phyloP scores from a whole-genome alignment of 2,797 vertebrate species.

The Rachycentron canadum region DNA sequence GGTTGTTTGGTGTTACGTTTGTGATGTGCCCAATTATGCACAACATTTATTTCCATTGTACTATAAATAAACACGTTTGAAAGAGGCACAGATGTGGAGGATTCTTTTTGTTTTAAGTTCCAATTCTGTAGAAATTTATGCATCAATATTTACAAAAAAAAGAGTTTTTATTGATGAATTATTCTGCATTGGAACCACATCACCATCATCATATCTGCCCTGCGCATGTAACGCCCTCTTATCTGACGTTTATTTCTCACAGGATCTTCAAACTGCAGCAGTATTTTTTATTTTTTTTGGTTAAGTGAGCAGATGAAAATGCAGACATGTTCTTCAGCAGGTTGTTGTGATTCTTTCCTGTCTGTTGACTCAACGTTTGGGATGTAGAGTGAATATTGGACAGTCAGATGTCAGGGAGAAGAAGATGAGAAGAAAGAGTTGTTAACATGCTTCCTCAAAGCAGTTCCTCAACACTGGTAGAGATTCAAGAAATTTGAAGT shows the following conservation, averaged over 20 bases:
- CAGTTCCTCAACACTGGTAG: neutral
- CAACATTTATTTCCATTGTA: constrained; percentile 22
- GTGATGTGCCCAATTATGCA: constrained; percentile 30
- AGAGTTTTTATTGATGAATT: neutral
- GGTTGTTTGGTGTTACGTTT: constrained; percentile 7
- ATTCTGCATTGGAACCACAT: constrained; percentile 4
- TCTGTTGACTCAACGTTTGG: constrained; percentile 42
- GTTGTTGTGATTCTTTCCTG: constrained; percentile 9
- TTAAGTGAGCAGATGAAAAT: neutral
- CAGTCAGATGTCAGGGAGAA: constrained; percentile 19
- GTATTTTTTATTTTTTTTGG: too few relatives aligned
- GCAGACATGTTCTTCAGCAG: neutral
- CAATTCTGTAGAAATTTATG: neutral
- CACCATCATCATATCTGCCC: too few relatives aligned
- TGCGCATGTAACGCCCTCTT: neutral
- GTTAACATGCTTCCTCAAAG: neutral
- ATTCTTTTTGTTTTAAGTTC: neutral
- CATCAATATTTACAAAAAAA: neutral
- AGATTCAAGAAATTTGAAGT: neutral
- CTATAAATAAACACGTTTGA: constrained; percentile 38
- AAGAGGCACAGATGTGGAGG: constrained; percentile 12
- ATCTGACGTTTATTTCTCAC: neutral
- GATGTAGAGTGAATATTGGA: constrained; percentile 10
- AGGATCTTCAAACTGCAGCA: neutral
- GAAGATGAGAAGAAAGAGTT: neutral